A percentile compares a stretch with the other conserved stretches of the same genome.
Conservation (phyloP, 2,113 vertebrate species). For the Tamias sibiricus region DNA sequence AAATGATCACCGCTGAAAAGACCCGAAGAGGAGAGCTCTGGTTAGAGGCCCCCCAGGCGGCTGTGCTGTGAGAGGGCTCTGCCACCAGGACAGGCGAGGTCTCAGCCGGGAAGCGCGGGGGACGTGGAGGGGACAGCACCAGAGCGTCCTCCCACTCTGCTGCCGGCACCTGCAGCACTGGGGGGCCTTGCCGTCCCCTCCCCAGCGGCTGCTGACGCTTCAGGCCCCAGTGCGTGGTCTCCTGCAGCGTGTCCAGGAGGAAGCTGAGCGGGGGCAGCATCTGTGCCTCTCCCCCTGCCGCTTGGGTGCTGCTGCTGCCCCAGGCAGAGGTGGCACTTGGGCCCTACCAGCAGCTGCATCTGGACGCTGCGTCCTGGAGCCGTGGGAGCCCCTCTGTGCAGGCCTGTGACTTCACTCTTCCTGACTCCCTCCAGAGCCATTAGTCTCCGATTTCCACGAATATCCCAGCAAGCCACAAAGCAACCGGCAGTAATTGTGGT, state of each 20-base stretch:
- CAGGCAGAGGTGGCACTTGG: accelerated
- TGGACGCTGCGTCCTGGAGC: accelerated
- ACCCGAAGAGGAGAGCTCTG: slow-evolving; percentile 78
- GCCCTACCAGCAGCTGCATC: accelerated
- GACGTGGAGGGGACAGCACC: not conserved
- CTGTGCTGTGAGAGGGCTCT: slow-evolving; percentile 69
- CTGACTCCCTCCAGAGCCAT: not conserved
- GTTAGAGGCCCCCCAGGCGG: slow-evolving; percentile 73
- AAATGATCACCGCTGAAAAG: slow-evolving; percentile 84
- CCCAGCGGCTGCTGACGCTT: not conserved
- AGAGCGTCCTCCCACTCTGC: not conserved
- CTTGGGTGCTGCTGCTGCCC: accelerated
- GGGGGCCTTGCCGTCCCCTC: not conserved
- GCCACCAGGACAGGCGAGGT: slow-evolving; percentile 59
- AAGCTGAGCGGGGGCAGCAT: accelerated
- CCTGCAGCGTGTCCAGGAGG: accelerated
- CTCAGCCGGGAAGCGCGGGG: slow-evolving; percentile 41
- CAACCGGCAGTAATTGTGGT: not conserved
- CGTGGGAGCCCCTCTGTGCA: too few species aligned
- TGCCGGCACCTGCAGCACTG: not conserved
- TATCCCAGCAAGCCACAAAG: not conserved
- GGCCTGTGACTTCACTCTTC: not conserved
- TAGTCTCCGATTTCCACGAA: not conserved
- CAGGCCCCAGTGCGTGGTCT: accelerated
- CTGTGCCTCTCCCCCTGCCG: accelerated